Base-by-base conservation (phyloP, 2,113 vertebrate genomes). In the Hemibagrus wyckioides region DNA sequence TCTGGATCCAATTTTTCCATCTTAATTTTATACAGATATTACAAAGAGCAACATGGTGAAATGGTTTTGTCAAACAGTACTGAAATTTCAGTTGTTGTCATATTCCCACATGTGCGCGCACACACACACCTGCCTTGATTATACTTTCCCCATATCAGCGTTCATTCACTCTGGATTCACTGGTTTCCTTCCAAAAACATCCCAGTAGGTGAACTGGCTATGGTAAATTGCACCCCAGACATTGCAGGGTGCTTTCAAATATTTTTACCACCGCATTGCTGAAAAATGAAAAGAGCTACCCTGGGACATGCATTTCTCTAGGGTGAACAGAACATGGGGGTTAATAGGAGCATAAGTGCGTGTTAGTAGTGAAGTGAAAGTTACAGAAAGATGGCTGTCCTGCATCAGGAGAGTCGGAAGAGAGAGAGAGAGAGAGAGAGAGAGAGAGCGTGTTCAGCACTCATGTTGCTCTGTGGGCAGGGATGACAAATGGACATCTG, bases 401-500 rank as follows among this genome's bases (percentile, higher is more conserved):
- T 81, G 87, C 76, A 86, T 82, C 87, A 84, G 81, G 82, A 86
- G 61, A 85, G 65, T 56, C 52, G 30, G 63, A 57, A 15, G 48
- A 59, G 44, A 56, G 44, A 59, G 44, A 56, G 63, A 82, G 25
- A 59, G 44, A 56, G 63, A 82, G 25, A 15, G 48, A 59, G 44
- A 56, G 44, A 59, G 44, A 56, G 63, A 82, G 25, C 14, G 19
- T 84, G 80, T 86, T 86, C 63, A 86, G 85, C 87, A 86, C 75
- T 90, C 80, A 84, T 69, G 63, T 83, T 54, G 86, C 84, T 86
- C 71, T 83, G 85, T 41, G 63, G 87, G 80, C 50, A 69, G 84
- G 2, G 73, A 88, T 88, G 73, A 90, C 63, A 86, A 88, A 88
- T 88, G 86, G 83, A 85, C 82, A 61, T 65, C 39, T 44, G 89